Evolutionary conservation across 2,113 vertebrate genomes (phyloP), one percentile per base, ranked within the genome.

Genomic region (Oncorhynchus kisutch): DNA sequence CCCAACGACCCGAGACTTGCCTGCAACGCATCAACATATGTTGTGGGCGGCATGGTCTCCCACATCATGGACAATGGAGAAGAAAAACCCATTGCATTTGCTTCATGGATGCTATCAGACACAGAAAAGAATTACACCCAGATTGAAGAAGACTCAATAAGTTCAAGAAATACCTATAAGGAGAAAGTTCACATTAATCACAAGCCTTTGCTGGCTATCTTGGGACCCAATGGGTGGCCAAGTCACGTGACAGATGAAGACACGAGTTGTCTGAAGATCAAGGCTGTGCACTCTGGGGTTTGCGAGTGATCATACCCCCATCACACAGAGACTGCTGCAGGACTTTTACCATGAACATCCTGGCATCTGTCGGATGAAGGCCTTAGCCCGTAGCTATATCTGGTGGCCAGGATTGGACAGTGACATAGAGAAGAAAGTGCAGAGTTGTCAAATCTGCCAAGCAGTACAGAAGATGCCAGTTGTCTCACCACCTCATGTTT

Each of bases 91-190:
- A 31, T 29, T 22, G 67, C 20, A 0, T 82, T 79, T 3, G 20
- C 71, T 13, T 82, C 73, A 13, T 1, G 18, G 16, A 78, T 29
- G 2, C 5, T 82, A 5, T 54, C 31, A 29, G 4, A 16, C 6
- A 2, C 25, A 27, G 27, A 39, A 22, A 75, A 78, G 3, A 78
- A 78, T 12, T 75, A 80, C 60, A 45, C 45, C 7, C 72, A 80
- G 67, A 81, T 81, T 29, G 72, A 76, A 18, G 18, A n/a, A 0
- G 69, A 81, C 73, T 84, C 3, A 75, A 31, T 29, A 67, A 4
- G 5, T 67, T 34, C 16, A 13, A 67, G 18, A 29, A 67, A 22
- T 54, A 54, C 16, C 16, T 54, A 54, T 54, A 54, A 1, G 14
- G 51, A 54, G 3, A 18, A 31, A 18, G 14, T 31, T 20, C 16